A percentile compares a stretch with the other conserved stretches of the same genome.
Evolutionary conservation across 2,888 invertebrate species (phyloP).

Genomic region (Drosophila atripex): DNA sequence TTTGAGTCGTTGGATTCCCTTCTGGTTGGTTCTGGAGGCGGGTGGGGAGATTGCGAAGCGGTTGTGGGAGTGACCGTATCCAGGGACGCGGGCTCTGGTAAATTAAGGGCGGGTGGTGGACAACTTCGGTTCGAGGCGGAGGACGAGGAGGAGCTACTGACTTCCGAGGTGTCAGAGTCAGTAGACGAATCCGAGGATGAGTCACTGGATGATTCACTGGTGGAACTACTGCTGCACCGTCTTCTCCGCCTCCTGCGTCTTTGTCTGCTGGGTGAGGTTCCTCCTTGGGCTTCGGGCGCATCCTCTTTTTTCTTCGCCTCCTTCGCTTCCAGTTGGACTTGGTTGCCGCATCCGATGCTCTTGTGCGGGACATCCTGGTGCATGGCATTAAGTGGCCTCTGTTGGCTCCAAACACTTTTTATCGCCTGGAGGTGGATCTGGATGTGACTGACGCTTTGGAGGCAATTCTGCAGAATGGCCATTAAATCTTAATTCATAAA

Average conservation of each 20-base stretch:
- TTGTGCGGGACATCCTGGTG: constrained; percentile 73
- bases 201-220: constrained; percentile 41
- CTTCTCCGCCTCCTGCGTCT: constrained; percentile 21
- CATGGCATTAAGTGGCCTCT: constrained; percentile 60
- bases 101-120: constrained; percentile 23
- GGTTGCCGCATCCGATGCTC: constrained; percentile 45
- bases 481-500: constrained; percentile 30
- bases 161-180: constrained; percentile 30
- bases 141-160: constrained; percentile 20
- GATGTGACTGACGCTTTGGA: constrained; percentile 21
- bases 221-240: constrained; percentile 54
- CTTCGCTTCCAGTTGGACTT: constrained; percentile 58
- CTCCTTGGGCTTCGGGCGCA: constrained; percentile 5
- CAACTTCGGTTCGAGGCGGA: constrained; percentile 18
- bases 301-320: constrained; percentile 27
- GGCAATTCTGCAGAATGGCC: constrained; percentile 61
- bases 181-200: constrained; percentile 44
- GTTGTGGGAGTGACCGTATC: not conserved
- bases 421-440: constrained; percentile 16
- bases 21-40: not conserved
- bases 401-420: constrained; percentile 30
- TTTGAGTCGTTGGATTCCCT: constrained; percentile 38
- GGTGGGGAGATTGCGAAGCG: constrained; percentile 1
- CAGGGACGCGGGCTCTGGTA: constrained; percentile 5
- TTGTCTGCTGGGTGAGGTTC: constrained; percentile 8